These are phyloP conservation scores for Sardina pilchardus DNA, from an alignment of 2,113 vertebrate genomes.

Conservation along the genomic window DNA sequence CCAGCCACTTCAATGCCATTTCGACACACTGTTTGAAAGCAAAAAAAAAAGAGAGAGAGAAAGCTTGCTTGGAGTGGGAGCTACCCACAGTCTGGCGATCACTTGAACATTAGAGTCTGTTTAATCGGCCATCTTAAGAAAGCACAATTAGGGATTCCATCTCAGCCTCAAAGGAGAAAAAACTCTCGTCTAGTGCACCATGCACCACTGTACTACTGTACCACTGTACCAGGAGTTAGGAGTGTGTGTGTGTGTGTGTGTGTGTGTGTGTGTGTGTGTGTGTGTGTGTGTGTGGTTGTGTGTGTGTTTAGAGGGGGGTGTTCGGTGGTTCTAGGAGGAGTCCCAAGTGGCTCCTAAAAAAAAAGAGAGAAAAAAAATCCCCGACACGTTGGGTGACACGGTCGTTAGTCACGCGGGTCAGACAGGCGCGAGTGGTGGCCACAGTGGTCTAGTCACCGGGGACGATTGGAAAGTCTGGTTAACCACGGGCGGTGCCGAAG, in stretches of 20 bases:
- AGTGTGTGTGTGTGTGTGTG: neutral
- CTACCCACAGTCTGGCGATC: conserved; percentile 31
- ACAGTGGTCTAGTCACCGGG: conserved; percentile 48
- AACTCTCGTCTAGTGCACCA: neutral
- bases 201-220: neutral
- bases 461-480: conserved; percentile 70
- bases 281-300: neutral
- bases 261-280: neutral
- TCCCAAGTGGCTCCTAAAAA: neutral
- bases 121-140: conserved; percentile 27
- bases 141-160: conserved; percentile 31
- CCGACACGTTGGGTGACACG: conserved; percentile 7
- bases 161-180: neutral
- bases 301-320: conserved; percentile 44
- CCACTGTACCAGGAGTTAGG: neutral
- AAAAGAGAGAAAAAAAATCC: neutral
- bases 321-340: conserved; percentile 19
- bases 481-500: conserved; percentile 58
- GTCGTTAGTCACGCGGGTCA: conserved; percentile 8
- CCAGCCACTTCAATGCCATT: conserved; percentile 33
- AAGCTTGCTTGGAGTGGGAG: neutral
- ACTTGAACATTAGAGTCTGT: conserved; percentile 18
- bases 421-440: conserved; percentile 49
- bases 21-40: conserved; percentile 29
- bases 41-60: neutral